Base-by-base conservation (phyloP, 2,888 invertebrate genomes). In the Xanthia togata region DNA sequence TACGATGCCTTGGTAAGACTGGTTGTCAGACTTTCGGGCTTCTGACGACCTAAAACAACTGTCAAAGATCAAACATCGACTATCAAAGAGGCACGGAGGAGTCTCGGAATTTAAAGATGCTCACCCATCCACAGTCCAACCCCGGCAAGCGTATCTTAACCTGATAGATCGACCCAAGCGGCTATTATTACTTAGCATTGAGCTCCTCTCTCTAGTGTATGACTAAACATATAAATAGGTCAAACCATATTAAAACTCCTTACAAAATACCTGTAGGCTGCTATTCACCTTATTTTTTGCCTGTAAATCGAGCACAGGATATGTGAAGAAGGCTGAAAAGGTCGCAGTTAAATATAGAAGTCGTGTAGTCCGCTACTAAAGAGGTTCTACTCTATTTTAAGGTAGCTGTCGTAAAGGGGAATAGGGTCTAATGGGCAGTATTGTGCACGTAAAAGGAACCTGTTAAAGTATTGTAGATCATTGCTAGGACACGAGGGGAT, bases 331-430 rank as follows among this genome's bases (percentile, higher is more conserved):
- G 63, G 31, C 26, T 50, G 1, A 17, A 74, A 79, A 59, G 79
- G 79, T 64, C 41, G 14, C 47, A 26, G 35, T 79, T 64, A 74
- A 35, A 74, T 63, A 68, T 79, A 79, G 35, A 74, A 68, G 35
- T 74, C 63, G 35, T 68, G 55, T 53, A 44, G 59, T 44, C 23
- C 41, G 11, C 14, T 20, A 31, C 5, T 53, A 74, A 64, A 79
- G 65, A 73, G 79, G 35, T 68, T 50, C 44, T 50, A 53, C 9
- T 50, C 20, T 44, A 79, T 57, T 74, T 74, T 53, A 79, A 44
- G 63, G 68, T 26, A 14, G n/a, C 6, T n/a, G 20, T 57, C 67
- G 68, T 79, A 64, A 79, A 68, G 4, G 20, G n/a, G 47, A 62
- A 59, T 23, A 26, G 17, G 31, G 70, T 38, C 9, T 70, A 78